phyloP scores from a whole-genome alignment of 2,113 vertebrate species.

The Ochotona curzoniae region DNA sequence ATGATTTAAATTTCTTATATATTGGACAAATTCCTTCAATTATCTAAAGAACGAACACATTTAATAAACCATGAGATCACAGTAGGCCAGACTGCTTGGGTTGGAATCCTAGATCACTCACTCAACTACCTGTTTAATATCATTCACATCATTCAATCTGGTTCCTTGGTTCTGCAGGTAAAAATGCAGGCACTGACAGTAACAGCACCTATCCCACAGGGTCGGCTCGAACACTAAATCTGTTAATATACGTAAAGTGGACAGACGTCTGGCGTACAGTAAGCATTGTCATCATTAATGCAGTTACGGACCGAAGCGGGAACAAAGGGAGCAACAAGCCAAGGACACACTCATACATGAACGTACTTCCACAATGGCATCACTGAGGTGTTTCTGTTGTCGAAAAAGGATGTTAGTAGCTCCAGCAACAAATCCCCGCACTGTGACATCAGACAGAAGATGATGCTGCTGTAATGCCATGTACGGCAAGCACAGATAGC shows the following conservation, averaged over 20 bases:
- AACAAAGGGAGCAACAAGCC: background rate
- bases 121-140: background rate
- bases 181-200: background rate
- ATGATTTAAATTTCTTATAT: background rate
- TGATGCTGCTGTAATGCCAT: conserved; percentile 99
- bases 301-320: background rate
- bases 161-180: background rate
- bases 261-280: background rate
- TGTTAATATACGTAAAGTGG: background rate
- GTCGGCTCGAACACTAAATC: background rate
- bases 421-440: conserved; percentile 96
- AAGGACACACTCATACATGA: background rate
- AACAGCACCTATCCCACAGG: background rate
- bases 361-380: conserved; percentile 94
- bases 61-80: background rate
- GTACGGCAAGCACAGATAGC: conserved; percentile 97
- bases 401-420: conserved; percentile 98
- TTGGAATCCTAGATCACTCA: background rate
- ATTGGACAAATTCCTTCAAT: background rate
- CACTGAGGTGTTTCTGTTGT: conserved; percentile 97
- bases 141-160: background rate
- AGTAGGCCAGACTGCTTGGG: background rate
- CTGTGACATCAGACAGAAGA: conserved; percentile 94
- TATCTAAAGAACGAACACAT: conserved; percentile 19
- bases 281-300: background rate